These are phyloP conservation scores for Cheilosia urbana DNA, from an alignment of 2,888 invertebrate species.

Conservation along the genomic window DNA sequence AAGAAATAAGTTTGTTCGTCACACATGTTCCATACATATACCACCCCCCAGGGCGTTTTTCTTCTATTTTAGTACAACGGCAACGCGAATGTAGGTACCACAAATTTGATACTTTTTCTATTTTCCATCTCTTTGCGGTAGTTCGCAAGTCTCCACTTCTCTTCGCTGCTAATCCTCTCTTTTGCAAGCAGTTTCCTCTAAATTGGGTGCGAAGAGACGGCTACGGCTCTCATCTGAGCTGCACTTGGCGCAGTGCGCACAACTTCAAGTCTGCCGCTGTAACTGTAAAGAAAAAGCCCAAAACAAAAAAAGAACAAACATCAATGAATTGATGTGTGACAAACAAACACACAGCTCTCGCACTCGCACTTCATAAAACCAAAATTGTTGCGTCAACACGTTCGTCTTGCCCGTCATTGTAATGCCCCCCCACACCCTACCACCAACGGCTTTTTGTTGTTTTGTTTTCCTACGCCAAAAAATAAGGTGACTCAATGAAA, in stretches of 20 bases:
- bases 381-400: slow-evolving; percentile 61
- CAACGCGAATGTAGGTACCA: too few relatives aligned
- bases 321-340: background rate
- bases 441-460: background rate
- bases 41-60: too few relatives aligned
- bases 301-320: background rate
- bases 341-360: slow-evolving; percentile 19
- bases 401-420: slow-evolving; percentile 1
- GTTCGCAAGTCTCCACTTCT: slow-evolving; percentile 38
- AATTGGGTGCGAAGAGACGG: slow-evolving; percentile 1
- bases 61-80: too few relatives aligned
- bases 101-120: background rate
- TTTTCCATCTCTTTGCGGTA: background rate
- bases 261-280: slow-evolving; percentile 2
- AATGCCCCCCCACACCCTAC: background rate
- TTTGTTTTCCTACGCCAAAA: slow-evolving; percentile 12
- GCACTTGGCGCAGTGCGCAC: slow-evolving; percentile 7
- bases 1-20: too few relatives aligned
- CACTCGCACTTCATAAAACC: slow-evolving; percentile 39
- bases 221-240: background rate
- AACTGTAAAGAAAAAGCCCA: slow-evolving; percentile 25
- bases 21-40: too few relatives aligned
- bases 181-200: background rate
- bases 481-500: slow-evolving; percentile 10
- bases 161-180: background rate